These are phyloP conservation scores for Drosophila neutralis DNA, from an alignment of 2,888 invertebrate genomes.

Conservation along the genomic window DNA sequence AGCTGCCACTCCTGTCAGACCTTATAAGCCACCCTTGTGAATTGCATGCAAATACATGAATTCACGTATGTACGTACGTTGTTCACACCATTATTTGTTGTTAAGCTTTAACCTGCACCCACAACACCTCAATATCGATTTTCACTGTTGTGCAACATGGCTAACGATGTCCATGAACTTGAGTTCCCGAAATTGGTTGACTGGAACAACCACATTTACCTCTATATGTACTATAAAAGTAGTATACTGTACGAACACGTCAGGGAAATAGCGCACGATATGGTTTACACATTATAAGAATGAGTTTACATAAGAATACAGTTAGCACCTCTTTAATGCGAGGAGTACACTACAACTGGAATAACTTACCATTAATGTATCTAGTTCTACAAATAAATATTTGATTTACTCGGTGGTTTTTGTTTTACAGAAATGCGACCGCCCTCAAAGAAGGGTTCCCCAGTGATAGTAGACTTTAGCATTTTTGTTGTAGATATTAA, in stretches of 20 bases:
- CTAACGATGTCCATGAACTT: slow-evolving; percentile 73
- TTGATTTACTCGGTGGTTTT: background rate
- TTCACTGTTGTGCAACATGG: slow-evolving; percentile 55
- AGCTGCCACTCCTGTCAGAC: background rate
- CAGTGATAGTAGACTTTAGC: slow-evolving; percentile 91
- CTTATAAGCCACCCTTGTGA: background rate
- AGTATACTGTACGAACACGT: slow-evolving; percentile 12
- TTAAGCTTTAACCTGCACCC: slow-evolving; percentile 23
- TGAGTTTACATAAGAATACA: slow-evolving; percentile 3
- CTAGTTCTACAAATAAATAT: background rate
- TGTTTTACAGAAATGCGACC: slow-evolving; percentile 90
- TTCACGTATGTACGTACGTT: background rate
- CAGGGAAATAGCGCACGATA: slow-evolving; percentile 57
- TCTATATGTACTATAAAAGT: slow-evolving; percentile 7
- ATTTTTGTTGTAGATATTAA: slow-evolving; percentile 94
- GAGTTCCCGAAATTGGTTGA: slow-evolving; percentile 23
- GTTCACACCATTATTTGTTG: slow-evolving; percentile 1
- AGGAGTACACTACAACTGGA: background rate
- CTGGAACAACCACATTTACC: slow-evolving; percentile 1
- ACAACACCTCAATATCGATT: slow-evolving; percentile 64
- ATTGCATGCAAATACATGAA: background rate
- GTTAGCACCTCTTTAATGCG: slow-evolving; percentile 5
- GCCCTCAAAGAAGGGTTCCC: slow-evolving; percentile 89
- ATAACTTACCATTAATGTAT: background rate
- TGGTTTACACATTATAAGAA: slow-evolving; percentile 5